These are phyloP conservation scores for Carcina quercana DNA, from an alignment of 2,888 invertebrate genomes.

Conservation along the genomic window DNA sequence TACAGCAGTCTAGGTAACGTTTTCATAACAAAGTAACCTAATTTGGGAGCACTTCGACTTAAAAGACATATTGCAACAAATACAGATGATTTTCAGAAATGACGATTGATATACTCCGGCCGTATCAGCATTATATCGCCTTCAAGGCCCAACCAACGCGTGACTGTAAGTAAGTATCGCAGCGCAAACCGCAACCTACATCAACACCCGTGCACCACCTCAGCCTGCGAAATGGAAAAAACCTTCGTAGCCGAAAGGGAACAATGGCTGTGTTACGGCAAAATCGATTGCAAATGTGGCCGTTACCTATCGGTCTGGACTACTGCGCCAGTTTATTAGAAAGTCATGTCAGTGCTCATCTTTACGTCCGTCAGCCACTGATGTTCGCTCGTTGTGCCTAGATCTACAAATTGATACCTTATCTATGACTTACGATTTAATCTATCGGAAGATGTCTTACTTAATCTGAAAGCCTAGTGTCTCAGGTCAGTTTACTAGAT, in stretches of 20 bases:
- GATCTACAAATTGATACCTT: not conserved
- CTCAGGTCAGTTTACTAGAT: too few relatives aligned
- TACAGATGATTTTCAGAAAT: too few relatives aligned
- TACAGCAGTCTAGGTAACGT: too few relatives aligned
- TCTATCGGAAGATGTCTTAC: too few relatives aligned
- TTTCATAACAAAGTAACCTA: too few relatives aligned
- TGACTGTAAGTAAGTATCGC: not conserved
- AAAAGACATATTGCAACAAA: too few relatives aligned
- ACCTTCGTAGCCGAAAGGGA: constrained; percentile 40
- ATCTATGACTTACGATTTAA: not conserved
- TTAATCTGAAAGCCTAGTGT: too few relatives aligned
- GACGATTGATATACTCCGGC: too few relatives aligned
- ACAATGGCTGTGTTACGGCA: constrained; percentile 47
- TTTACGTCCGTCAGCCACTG: not conserved
- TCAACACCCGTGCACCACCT: constrained; percentile 33
- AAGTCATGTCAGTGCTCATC: constrained; percentile 22
- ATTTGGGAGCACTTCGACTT: too few relatives aligned
- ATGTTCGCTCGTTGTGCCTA: not conserved
- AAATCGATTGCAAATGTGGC: constrained; percentile 52
- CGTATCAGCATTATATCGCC: too few relatives aligned
- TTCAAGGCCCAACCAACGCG: not conserved
- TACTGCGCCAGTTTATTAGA: constrained; percentile 27
- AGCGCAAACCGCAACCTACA: constrained; percentile 52
- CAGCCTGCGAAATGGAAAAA: constrained; percentile 41
- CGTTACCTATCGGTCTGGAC: constrained; percentile 33